Conservation (phyloP, 2,113 vertebrate species). For the Dipodomys spectabilis region DNA sequence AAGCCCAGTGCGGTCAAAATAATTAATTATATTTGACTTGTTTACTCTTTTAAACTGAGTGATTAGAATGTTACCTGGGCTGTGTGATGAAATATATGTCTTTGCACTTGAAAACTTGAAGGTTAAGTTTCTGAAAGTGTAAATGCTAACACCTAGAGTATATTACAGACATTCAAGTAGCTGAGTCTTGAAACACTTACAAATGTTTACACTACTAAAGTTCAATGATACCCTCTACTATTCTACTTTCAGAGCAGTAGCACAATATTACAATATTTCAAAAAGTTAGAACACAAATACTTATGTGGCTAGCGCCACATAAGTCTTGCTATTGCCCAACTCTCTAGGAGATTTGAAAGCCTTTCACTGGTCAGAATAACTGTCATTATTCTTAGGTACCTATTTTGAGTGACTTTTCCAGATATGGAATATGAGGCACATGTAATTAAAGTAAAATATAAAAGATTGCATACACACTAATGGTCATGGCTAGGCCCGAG, state of each 20-base stretch:
- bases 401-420: neutral
- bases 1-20: neutral
- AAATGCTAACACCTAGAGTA: neutral
- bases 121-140: constrained; percentile 8
- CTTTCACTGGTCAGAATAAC: neutral
- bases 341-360: neutral
- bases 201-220: neutral
- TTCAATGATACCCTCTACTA: neutral
- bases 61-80: neutral
- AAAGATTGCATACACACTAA: neutral
- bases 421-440: neutral
- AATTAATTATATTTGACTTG: neutral
- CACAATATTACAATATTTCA: neutral
- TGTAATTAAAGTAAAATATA: neutral
- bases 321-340: neutral
- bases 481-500: neutral
- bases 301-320: neutral
- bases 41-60: neutral
- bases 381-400: neutral
- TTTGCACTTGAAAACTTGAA: neutral
- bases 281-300: neutral
- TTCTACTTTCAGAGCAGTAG: neutral
- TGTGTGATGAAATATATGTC: neutral
- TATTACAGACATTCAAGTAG: neutral
- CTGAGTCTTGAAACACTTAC: neutral